Evolutionary conservation across 2,888 invertebrate species (phyloP).

Genomic region (Amaurobius ferox): DNA sequence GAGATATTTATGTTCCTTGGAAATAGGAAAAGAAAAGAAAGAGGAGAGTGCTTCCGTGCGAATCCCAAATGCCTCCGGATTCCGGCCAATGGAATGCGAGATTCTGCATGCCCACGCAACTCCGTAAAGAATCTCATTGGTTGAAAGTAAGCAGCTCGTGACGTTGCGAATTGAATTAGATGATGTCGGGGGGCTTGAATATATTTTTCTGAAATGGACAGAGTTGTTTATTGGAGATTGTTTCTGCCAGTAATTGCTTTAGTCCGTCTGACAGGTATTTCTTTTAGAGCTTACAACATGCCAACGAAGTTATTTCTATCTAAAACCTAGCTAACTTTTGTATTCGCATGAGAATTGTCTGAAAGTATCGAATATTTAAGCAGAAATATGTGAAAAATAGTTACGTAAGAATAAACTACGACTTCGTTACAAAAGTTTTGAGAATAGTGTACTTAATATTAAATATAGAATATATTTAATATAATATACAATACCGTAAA

Average conservation of each 20-base stretch:
- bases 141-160: constrained; percentile 50
- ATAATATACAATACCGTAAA: too few relatives aligned
- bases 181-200: not conserved
- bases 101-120: constrained; percentile 48
- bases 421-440: too few relatives aligned
- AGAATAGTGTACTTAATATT: too few relatives aligned
- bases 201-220: not conserved
- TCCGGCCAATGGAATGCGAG: constrained; percentile 40
- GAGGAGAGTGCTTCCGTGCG: not conserved
- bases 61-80: not conserved
- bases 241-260: not conserved
- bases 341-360: too few relatives aligned
- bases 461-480: too few relatives aligned
- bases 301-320: too few relatives aligned
- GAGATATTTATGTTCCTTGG: constrained; percentile 49
- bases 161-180: not conserved
- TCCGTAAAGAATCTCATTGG: constrained; percentile 28
- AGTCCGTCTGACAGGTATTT: not conserved
- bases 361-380: too few relatives aligned
- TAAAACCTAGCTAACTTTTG: too few relatives aligned
- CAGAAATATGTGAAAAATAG: too few relatives aligned
- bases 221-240: not conserved
- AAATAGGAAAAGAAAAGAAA: constrained; percentile 42
- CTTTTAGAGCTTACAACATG: not conserved
- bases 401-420: too few relatives aligned